A percentile compares a stretch with the other conserved stretches of the same genome.
phyloP scores from a whole-genome alignment of 1,140 invertebrate species.

The Drosophila subpulchrella region DNA sequence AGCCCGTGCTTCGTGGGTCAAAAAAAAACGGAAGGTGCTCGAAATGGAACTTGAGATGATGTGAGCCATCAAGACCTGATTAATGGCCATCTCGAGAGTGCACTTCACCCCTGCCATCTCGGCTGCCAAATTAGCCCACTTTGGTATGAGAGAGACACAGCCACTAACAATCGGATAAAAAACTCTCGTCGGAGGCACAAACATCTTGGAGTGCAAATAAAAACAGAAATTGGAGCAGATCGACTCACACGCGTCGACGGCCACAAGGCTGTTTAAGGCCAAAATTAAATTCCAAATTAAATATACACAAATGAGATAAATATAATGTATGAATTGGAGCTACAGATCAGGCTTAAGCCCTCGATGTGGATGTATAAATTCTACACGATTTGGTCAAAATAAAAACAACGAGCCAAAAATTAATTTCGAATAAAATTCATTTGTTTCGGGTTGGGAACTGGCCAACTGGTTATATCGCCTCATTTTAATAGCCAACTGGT shows the following conservation, averaged over 20 bases:
- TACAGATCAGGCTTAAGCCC: conserved; percentile 49
- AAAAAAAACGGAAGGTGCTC: conserved; percentile 60
- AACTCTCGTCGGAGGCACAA: background rate
- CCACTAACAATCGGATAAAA: conserved; percentile 13
- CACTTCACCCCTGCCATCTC: conserved; percentile 49
- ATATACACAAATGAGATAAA: conserved; percentile 33
- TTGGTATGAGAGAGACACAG: conserved; percentile 11
- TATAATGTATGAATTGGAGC: conserved; percentile 53
- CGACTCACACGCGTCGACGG: conserved; percentile 65
- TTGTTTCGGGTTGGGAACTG: conserved; percentile 42
- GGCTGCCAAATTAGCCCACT: conserved; percentile 67
- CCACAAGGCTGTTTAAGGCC: conserved; percentile 67
- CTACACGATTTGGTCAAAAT: conserved; percentile 67
- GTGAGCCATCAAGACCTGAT: conserved; percentile 52
- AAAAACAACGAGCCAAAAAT: conserved; percentile 63
- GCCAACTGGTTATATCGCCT: conserved; percentile 65
- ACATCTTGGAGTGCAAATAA: conserved; percentile 56
- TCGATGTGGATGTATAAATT: conserved; percentile 50
- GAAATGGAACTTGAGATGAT: conserved; percentile 29
- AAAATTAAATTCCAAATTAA: conserved; percentile 66
- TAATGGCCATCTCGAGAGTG: conserved; percentile 63
- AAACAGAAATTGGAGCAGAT: conserved; percentile 68
- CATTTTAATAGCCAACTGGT: conserved; percentile 68
- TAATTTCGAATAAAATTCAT: conserved; percentile 68
- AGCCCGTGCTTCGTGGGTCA: conserved; percentile 27